These are phyloP conservation scores for Saturnia pavonia DNA, from an alignment of 2,888 invertebrate genomes.

Conservation along the genomic window DNA sequence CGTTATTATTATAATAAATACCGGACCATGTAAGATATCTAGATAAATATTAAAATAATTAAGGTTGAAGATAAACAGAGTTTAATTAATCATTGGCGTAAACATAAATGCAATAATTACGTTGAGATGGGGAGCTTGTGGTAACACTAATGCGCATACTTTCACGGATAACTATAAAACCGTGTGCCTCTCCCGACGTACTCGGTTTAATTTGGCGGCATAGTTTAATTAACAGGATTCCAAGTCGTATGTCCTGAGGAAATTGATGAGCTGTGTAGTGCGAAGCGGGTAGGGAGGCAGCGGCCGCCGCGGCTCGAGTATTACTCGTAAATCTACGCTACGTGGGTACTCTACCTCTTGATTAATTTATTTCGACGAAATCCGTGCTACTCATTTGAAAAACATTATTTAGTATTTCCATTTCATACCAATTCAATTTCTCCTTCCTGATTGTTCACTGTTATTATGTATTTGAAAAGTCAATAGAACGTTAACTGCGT, in stretches of 20 bases:
- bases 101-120: not conserved
- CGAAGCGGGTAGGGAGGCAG: conserved; percentile 32
- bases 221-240: conserved; percentile 77
- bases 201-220: conserved; percentile 65
- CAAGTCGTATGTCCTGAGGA: conserved; percentile 67
- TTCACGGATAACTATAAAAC: conserved; percentile 33
- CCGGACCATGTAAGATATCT: not conserved
- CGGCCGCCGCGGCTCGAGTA: conserved; percentile 31
- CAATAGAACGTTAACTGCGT: conserved; percentile 14
- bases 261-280: conserved; percentile 76
- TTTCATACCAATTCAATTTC: conserved; percentile 36
- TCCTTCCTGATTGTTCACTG: conserved; percentile 41
- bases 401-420: conserved; percentile 44
- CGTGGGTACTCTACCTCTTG: conserved; percentile 57
- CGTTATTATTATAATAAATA: not conserved
- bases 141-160: conserved; percentile 28
- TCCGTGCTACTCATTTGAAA: conserved; percentile 61
- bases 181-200: conserved; percentile 37
- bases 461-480: conserved; percentile 33
- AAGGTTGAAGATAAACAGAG: not conserved
- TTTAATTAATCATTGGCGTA: not conserved
- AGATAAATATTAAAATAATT: not conserved
- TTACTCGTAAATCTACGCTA: conserved; percentile 69
- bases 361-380: conserved; percentile 71
- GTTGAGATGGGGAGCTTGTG: not conserved